Evolutionary conservation across 2,888 invertebrate genomes (phyloP).

Genomic region (Melitaea athalia): DNA sequence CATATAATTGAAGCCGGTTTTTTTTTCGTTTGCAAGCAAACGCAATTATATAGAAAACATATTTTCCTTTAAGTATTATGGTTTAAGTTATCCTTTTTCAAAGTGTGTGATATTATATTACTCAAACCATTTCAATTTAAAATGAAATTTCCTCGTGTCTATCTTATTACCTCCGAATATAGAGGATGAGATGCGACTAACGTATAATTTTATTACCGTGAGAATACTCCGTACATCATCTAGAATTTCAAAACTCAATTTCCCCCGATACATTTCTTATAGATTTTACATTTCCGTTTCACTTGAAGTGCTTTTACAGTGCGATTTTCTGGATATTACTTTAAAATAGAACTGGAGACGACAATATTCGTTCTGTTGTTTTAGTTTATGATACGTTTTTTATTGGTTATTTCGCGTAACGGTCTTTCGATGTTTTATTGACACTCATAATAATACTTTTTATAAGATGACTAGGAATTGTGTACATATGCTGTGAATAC

Average conservation of each 20-base stretch:
- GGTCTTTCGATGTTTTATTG: constrained; percentile 23
- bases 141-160: constrained; percentile 29
- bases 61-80: not conserved
- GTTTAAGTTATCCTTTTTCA: constrained; percentile 11
- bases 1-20: too few species aligned
- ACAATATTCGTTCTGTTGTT: constrained; percentile 30
- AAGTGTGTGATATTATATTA: constrained; percentile 38
- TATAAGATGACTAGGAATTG: not conserved
- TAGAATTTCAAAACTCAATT: constrained; percentile 76
- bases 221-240: constrained; percentile 65
- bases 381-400: constrained; percentile 30
- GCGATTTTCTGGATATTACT: constrained; percentile 37
- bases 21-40: too few species aligned
- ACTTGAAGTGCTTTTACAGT: constrained; percentile 37
- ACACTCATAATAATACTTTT: constrained; percentile 13
- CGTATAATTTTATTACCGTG: constrained; percentile 70
- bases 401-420: constrained; percentile 20
- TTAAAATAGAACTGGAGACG: constrained; percentile 36
- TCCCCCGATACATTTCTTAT: constrained; percentile 69
- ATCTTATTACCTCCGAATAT: constrained; percentile 35
- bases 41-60: too few species aligned
- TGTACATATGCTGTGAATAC: too few species aligned
- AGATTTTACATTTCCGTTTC: constrained; percentile 68
- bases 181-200: constrained; percentile 45
- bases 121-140: constrained; percentile 37